Base-by-base conservation (phyloP, 1,140 invertebrate genomes). In the Drosophila bocki region DNA sequence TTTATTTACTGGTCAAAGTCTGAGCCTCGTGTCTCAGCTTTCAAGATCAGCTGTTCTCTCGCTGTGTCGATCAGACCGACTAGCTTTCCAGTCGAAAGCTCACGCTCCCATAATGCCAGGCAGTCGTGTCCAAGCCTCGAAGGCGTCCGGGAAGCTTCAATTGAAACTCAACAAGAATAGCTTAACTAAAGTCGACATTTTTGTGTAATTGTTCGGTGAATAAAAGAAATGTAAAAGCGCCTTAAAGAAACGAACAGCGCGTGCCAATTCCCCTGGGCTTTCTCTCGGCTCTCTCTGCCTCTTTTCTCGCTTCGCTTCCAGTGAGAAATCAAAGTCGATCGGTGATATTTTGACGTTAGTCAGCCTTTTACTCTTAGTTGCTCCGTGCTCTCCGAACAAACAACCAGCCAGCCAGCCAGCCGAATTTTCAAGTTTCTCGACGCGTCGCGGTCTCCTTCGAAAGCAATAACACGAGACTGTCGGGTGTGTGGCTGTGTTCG, bases 341-440 rank as follows among this genome's bases (percentile, higher is more conserved):
- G 37, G 13, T 35, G 17, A 19, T n/a, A 50, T 29, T 71, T 50
- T 12, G 50, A 48, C 51, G 22, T 12, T 71, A 26, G 64, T 19
- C 12, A n/a, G 44, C 26, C 15, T 37, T 42, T 29, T 35, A 35
- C 45, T 72, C 45, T 54, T 54, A 57, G 51, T 70, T 13, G 65
- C 8, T 51, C 26, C 35, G 17, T 7, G 81, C 76, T 75, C 64
- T 67, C 45, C 50, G 29, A 51, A 29, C 45, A 58, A 64, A 59
- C 50, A 51, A 15, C 17, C 51, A 57, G 13, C 17, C 19, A 57
- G 56, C 74, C 45, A 56, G 13, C 17, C 19, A 57, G 56, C 74
- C 45, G 50, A 72, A 77, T 60, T 80, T 84, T 80, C 47, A 58
- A 63, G 45, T 70, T 64, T 62, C 48, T 47, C 53, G 75, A 82